Conservation (phyloP, 2,113 vertebrate genomes). For the Nothobranchius kuhntae region DNA sequence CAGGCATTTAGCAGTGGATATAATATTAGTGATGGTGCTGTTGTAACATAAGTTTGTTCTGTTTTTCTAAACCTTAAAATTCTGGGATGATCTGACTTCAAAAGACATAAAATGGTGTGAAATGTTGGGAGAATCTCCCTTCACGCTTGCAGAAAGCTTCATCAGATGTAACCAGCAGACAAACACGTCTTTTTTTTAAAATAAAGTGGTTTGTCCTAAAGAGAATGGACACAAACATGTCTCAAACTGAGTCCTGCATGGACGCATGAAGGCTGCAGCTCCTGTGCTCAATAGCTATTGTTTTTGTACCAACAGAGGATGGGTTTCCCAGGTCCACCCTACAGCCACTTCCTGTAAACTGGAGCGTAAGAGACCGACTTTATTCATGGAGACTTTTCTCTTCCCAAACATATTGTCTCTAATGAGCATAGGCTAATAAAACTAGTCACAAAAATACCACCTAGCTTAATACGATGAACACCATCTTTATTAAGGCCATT, state of each 20-base stretch:
- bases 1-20: constrained; percentile 49
- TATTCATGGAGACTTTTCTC: no score
- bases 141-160: constrained; percentile 6
- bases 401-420: not conserved
- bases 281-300: constrained; percentile 47
- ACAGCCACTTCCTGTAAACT: constrained; percentile 57
- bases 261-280: constrained; percentile 27
- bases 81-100: not conserved
- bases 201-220: not conserved
- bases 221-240: no score
- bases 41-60: constrained; percentile 54
- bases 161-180: constrained; percentile 28
- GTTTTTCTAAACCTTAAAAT: constrained; percentile 40
- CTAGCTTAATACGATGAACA: not conserved
- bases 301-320: constrained; percentile 41
- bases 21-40: constrained; percentile 14
- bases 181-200: constrained; percentile 13
- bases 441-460: not conserved
- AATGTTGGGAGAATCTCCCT: not conserved
- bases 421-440: constrained; percentile 1
- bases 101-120: not conserved
- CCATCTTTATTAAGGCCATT: not conserved
- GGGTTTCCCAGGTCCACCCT: constrained; percentile 44
- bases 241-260: no score
- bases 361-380: not conserved